Base-by-base conservation (phyloP, 2,113 vertebrate species). In the Pimephales promelas region DNA sequence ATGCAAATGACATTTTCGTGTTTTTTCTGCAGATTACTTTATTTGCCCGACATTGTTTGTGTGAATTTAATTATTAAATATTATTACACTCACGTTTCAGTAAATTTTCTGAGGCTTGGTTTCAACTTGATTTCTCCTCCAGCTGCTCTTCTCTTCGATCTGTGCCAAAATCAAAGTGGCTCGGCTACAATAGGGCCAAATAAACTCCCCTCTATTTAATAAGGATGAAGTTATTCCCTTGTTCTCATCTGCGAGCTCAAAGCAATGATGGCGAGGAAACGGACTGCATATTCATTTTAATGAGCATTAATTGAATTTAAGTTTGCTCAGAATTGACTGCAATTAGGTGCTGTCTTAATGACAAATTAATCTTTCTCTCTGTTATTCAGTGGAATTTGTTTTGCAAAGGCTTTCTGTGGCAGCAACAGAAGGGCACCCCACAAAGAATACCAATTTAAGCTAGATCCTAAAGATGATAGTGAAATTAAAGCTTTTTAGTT, bases 31-130 rank as follows among this genome's bases (percentile, higher is more conserved):
- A 97, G 96, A 98, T 97, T 97, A 96, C 97, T 97, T 97, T 95
- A 95, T 97, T 98, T 93, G 93, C 92, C 62, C 86, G 93, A 95
- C 93, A 97, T 97, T 97, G 97, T 98, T 96, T 96, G 95, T 92
- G 93, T 93, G 96, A 96, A 96, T 98, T 96, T 96, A 96, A 97
- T 98, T 96, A 97, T 97, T 98, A 98, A 98, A 97, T 97, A 97
- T 97, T 97, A 96, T 96, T 95, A 96, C 94, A 94, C 95, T 96
- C 92, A 94, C 93, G 93, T 96, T 98, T 97, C 95, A 94, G 95
- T 96, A 95, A 95, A 95, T 97, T 96, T 97, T 95, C 94, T 87
- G 84, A 95, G 95, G 96, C 95, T 97, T 96, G 94, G 95, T 97
- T 96, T 98, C 95, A 95, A 88, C 96, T 96, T 93, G 94, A 95